Conservation (phyloP, 2,888 invertebrate species). For the Synanthedon tipuliformis region DNA sequence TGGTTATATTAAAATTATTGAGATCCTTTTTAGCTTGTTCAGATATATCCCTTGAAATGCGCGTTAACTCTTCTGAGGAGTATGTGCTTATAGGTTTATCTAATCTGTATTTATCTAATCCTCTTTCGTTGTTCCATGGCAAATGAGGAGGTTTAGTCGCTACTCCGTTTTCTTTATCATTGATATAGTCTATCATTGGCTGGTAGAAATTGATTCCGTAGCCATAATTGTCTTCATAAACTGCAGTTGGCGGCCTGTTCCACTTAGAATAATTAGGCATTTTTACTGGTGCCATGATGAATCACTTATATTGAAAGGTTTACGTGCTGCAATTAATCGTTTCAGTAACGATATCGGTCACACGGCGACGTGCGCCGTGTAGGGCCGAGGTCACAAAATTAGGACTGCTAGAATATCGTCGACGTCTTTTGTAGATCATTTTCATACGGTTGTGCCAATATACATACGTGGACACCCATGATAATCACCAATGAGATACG, state of each 20-base stretch:
- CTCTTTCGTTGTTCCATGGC: slow-evolving; percentile 79
- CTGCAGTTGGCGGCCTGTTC: slow-evolving; percentile 72
- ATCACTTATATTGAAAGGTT: slow-evolving; percentile 27
- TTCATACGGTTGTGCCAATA: slow-evolving; percentile 45
- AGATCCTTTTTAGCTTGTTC: slow-evolving; percentile 77
- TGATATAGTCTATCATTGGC: slow-evolving; percentile 88
- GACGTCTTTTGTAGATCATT: slow-evolving; percentile 56
- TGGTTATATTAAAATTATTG: slow-evolving; percentile 68
- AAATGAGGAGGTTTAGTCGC: slow-evolving; percentile 72
- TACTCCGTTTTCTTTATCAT: slow-evolving; percentile 72
- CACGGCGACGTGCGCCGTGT: slow-evolving; percentile 22
- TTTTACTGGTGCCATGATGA: slow-evolving; percentile 53
- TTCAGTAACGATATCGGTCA: slow-evolving; percentile 20
- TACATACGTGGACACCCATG: slow-evolving; percentile 31
- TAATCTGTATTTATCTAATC: slow-evolving; percentile 75
- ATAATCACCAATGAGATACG: slow-evolving; percentile 52
- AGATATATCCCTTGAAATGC: slow-evolving; percentile 75
- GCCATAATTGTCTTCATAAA: slow-evolving; percentile 86
- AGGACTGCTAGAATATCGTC: slow-evolving; percentile 31
- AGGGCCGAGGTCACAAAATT: slow-evolving; percentile 44
- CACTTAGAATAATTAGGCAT: slow-evolving; percentile 56
- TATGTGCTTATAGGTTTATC: slow-evolving; percentile 75
- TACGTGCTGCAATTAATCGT: slow-evolving; percentile 32
- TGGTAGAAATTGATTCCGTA: slow-evolving; percentile 87
- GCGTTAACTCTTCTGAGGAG: slow-evolving; percentile 74